A percentile compares a stretch with the other conserved stretches of the same genome.
These are phyloP conservation scores for Oreochromis aureus DNA, from an alignment of 2,113 vertebrate genomes.

Conservation along the genomic window DNA sequence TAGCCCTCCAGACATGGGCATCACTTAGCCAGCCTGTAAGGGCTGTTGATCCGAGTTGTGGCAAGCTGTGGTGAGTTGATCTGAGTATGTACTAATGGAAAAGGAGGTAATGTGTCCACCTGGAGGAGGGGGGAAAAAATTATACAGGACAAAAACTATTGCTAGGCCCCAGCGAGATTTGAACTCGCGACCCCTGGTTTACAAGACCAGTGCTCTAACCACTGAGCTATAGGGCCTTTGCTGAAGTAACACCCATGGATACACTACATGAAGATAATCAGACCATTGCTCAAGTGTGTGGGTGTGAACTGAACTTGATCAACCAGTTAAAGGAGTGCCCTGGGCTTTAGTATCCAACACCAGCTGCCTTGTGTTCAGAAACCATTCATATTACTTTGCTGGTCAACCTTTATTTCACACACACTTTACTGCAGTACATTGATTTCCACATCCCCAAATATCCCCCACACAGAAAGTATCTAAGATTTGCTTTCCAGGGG, in stretches of 20 bases:
- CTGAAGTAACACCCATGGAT: fast-evolving
- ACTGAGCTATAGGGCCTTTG: slow-evolving; percentile 48
- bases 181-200: slow-evolving; percentile 45
- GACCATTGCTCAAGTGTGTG: not conserved
- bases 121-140: too few relatives aligned
- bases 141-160: not conserved
- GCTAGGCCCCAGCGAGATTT: slow-evolving; percentile 28
- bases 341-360: not conserved
- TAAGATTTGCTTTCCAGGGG: too few relatives aligned
- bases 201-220: slow-evolving; percentile 58
- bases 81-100: not conserved
- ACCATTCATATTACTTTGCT: not conserved
- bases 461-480: too few relatives aligned
- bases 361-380: not conserved
- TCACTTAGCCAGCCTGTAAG: not conserved
- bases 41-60: not conserved
- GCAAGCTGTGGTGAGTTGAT: not conserved
- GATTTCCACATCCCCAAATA: too few relatives aligned
- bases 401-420: not conserved
- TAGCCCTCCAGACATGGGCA: not conserved
- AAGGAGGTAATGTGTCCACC: not conserved
- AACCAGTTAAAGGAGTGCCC: not conserved
- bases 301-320: not conserved
- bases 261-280: not conserved
- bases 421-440: not conserved